Base-by-base conservation (phyloP, 64 coral and sea anemone genomes). In the Montipora foliosa region DNA sequence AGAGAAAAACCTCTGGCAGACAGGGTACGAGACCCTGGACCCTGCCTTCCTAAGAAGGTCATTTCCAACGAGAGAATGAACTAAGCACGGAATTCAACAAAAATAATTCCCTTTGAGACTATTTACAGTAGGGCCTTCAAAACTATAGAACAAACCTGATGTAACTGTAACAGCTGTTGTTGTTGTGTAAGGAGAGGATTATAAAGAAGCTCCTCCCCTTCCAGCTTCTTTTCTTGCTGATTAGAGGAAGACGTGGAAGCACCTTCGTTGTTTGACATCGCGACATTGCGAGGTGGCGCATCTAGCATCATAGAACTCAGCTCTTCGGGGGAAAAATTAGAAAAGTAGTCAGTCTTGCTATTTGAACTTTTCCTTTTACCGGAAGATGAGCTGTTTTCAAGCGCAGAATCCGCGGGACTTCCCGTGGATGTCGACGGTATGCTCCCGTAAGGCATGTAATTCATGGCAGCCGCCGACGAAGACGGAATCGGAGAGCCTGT, bases 261-360 rank as follows among this genome's bases (percentile, higher is more conserved):
- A 82, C 85, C n/a, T 20, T 87, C 61, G 76, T 74, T 64, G 22
- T 17, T 64, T 16, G 61, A 19, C 57, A 78, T 52, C 4, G 37
- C 37, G 37, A 37, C 37, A 37, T 20, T 44, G 74, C 59, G 17
- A 57, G 53, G 53, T 2, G 90, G 20, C 2, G 84, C 6, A 52
- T 59, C 68, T 44, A 93, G 7, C 85, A 93, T 88, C 84, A 93
- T 88, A 2, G 92, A 84, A 20, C 87, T 77, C 47, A 93, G 61
- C 52, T 93, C 92, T 19, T 93, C 70, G n/a, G 92, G 87, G 49
- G 92, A 68, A 87, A 93, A 93, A 69, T 93, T 93, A 8, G 92
- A 93, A 44, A 93, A 93, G 74, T 93, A 93, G 66, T 93, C 82
- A 12, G 29, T 20, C 66, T 71, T 86, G 1, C 20, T 48, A 47